Evolutionary conservation across 2,113 vertebrate species (phyloP), one percentile per base, ranked within the genome.

Genomic region (Forbesichthys agassizii): DNA sequence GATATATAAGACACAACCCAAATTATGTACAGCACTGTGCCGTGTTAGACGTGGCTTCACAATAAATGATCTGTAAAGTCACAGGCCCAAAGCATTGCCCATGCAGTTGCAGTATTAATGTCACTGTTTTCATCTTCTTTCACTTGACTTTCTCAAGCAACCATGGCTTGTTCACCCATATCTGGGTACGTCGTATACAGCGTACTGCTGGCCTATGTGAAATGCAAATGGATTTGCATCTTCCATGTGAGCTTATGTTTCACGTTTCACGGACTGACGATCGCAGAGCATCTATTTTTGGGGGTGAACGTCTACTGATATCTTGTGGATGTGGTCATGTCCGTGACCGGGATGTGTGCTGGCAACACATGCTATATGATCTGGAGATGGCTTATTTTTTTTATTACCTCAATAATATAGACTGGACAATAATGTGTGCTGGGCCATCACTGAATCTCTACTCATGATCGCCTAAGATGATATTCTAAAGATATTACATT

Each of bases 1-100:
- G 27, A 27, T 27, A 27, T 27, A 66, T 61, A 74, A 55, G 66
- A 65, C 60, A 33, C 67, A 66, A 64, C 65, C 51, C 65, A 62
- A 14, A n/a, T 54, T 13, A 16, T 14, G n/a, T n/a, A 27, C 27
- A 27, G 27, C 27, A 27, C 27, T 27, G 27, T 27, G 2, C 52
- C n/a, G 13, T 13, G 52, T n/a, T n/a, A n/a, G 13, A 14, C 14
- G 0, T 16, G n/a, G n/a, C 13, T 16, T 14, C 13, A 54, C 13
- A n/a, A 16, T 54, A 6, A 54, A n/a, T 8, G 6, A 13, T 8
- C 13, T 54, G 9, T 13, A 54, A 54, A 54, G n/a, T 6, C 9
- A 12, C 13, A 12, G 49, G 49, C 49, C 13, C 11, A n/a, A 3
- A 5, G 52, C 13, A 54, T n/a, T 54, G 7, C 52, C 52, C 52